Base-by-base conservation (phyloP, 2,113 vertebrate genomes). In the Probosciger aterrimus region DNA sequence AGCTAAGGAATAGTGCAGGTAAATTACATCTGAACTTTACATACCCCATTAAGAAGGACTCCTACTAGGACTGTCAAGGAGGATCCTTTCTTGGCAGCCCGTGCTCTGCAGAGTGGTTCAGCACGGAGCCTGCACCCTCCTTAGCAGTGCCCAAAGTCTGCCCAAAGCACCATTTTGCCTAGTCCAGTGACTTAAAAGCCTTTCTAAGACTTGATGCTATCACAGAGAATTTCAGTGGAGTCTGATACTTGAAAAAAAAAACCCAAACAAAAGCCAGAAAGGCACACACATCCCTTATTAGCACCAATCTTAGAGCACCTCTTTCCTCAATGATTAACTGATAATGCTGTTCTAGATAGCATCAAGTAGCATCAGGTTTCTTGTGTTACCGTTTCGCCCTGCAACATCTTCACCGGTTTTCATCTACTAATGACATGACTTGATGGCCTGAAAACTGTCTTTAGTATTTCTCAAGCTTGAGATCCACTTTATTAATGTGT, bases 231-330 rank as follows among this genome's bases (percentile, higher is more conserved):
- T 79, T 14, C 41, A 82, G 17, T 27, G 12, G 25, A n/a, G 5
- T 79, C 2, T 1, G 50, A 57, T 70, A n/a, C 39, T 86, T 37
- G 71, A 77, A 76, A 94, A 75, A 52, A 74, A 84, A 84, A n/a
- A 0, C 0, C 2, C 10, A 1, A 17, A 35, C 8, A 1, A 64
- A 68, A 84, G 3, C 28, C 44, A 60, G 46, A 59, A 59, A 49
- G 41, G 27, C 9, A 7, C 0, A 0, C 6, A 13, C 27, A 11
- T 64, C 5, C 13, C 23, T 76, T 80, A 27, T 50, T 70, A 87
- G 14, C 27, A 5, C 28, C 53, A 43, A 50, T 50, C 47, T 53
- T 52, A 37, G 19, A 83, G 20, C 75, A 46, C 23, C 18, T 43
- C 27, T 81, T 39, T 80, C 22, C 30, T 82, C 39, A 43, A 2